These are phyloP conservation scores for Orchesella flavescens DNA, from an alignment of 2,888 invertebrate species.

Conservation along the genomic window DNA sequence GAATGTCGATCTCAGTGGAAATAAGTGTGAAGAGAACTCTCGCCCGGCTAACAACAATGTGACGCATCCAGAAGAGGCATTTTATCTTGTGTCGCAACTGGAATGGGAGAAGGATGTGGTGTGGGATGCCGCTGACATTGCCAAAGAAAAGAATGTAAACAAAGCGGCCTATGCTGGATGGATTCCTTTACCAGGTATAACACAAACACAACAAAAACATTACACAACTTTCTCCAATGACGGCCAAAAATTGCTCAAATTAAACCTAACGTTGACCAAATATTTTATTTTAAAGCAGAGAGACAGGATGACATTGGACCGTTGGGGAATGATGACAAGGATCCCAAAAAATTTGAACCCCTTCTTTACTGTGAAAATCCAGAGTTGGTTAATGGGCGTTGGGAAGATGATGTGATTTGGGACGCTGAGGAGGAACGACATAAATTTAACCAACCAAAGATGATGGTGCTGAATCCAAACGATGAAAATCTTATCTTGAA, in stretches of 20 bases:
- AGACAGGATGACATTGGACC: too few relatives aligned
- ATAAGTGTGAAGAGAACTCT: neutral
- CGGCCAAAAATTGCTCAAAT: too few relatives aligned
- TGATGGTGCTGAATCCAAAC: constrained; percentile 94
- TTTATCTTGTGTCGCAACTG: constrained; percentile 93
- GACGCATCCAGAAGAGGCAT: constrained; percentile 85
- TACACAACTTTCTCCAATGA: neutral
- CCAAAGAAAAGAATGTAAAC: neutral
- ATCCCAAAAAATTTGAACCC: neutral
- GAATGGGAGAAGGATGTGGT: constrained; percentile 99
- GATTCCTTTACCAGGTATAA: neutral
- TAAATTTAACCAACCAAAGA: constrained; percentile 89
- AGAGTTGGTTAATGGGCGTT: constrained; percentile 92
- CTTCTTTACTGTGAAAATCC: constrained; percentile 86
- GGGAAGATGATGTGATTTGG: constrained; percentile 99
- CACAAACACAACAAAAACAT: neutral
- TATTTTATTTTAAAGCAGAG: neutral
- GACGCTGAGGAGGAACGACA: constrained; percentile 90
- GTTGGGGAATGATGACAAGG: neutral
- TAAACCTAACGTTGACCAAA: too few relatives aligned
- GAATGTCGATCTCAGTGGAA: too few relatives aligned
- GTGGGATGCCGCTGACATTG: constrained; percentile 84
- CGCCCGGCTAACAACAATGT: neutral
- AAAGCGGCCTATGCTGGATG: neutral
- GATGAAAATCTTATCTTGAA: constrained; percentile 96